Evolutionary conservation across 1,140 invertebrate genomes (phyloP), one percentile per base, ranked within the genome.

Genomic region (Ceratitis capitata): DNA sequence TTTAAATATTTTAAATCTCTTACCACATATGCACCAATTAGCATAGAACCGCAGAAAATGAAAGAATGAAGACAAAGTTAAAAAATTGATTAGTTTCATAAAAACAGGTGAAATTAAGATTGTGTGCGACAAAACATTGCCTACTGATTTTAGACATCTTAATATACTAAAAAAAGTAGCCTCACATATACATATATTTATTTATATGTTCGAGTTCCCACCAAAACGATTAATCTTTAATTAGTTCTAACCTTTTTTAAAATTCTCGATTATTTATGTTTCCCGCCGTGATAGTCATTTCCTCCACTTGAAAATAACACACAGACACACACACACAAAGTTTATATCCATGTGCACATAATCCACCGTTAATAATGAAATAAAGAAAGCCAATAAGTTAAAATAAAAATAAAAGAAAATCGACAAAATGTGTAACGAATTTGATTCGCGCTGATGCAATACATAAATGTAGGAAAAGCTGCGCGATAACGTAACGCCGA

Each of bases 381-480:
- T 45, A 32, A 78, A 23, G 35, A 19, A 39, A 12, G 16, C 39
- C 32, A 32, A 39, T n/a, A 78, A n/a, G n/a, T n/a, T n/a, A n/a
- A n/a, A n/a, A n/a, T n/a, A n/a, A n/a, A n/a, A n/a, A n/a, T n/a
- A n/a, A n/a, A 45, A n/a, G 39, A 45, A 47, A 45, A 42, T 47
- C 39, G n/a, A n/a, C 69, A 19, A 78, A 78, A 26, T 78, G 69
- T 78, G 69, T 26, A 19, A 23, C 69, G 69, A 78, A 78, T 78
- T 78, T 19, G 10, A 78, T 78, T 78, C 39, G 69, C 19, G 16
- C n/a, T 78, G 69, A 32, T 32, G 39, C 39, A n/a, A 74, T 6
- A 74, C 16, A 35, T 16, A 23, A 74, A 45, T 45, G 35, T 74
- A 61, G n/a, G n/a, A n/a, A n/a, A n/a, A 29, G 56, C 56, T 6